These are phyloP conservation scores for Drosophila willistoni DNA, from an alignment of 1,140 invertebrate genomes.

Conservation along the genomic window DNA sequence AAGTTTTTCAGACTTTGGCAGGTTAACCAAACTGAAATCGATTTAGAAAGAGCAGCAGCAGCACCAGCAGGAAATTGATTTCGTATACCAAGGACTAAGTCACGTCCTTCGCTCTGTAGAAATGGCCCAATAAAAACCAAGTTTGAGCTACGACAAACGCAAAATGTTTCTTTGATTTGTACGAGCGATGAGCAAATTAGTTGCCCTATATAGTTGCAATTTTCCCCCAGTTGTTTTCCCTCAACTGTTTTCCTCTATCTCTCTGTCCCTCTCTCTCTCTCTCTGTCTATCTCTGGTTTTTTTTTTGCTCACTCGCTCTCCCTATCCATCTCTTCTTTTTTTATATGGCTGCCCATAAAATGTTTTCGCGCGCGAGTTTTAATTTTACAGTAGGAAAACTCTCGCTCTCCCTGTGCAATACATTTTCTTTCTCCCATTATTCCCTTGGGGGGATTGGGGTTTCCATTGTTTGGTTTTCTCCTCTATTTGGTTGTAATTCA, in stretches of 20 bases:
- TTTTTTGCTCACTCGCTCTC: not conserved
- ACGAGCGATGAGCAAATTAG: slow-evolving; percentile 70
- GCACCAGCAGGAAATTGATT: slow-evolving; percentile 73
- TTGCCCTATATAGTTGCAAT: slow-evolving; percentile 60
- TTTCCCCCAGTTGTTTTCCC: not conserved
- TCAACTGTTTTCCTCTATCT: not conserved
- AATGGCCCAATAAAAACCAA: slow-evolving; percentile 72
- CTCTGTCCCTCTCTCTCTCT: not conserved
- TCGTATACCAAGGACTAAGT: slow-evolving; percentile 59
- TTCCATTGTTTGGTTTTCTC: slow-evolving; percentile 63
- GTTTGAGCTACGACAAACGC: slow-evolving; percentile 38
- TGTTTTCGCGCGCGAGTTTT: slow-evolving; percentile 72
- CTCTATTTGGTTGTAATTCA: slow-evolving; percentile 66
- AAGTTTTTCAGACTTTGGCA: slow-evolving; percentile 70
- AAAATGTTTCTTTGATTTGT: slow-evolving; percentile 78
- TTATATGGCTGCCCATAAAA: slow-evolving; percentile 74
- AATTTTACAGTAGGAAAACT: slow-evolving; percentile 52
- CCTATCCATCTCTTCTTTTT: slow-evolving; percentile 3
- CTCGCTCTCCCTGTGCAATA: slow-evolving; percentile 28
- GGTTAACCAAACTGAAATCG: slow-evolving; percentile 80
- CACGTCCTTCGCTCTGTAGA: slow-evolving; percentile 23
- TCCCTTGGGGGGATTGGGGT: slow-evolving; percentile 43
- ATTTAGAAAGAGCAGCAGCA: slow-evolving; percentile 57
- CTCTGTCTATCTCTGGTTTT: not conserved
- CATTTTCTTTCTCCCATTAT: slow-evolving; percentile 27